phyloP scores from a whole-genome alignment of 2,888 invertebrate species.

The Scelioninae gen. 1 region DNA sequence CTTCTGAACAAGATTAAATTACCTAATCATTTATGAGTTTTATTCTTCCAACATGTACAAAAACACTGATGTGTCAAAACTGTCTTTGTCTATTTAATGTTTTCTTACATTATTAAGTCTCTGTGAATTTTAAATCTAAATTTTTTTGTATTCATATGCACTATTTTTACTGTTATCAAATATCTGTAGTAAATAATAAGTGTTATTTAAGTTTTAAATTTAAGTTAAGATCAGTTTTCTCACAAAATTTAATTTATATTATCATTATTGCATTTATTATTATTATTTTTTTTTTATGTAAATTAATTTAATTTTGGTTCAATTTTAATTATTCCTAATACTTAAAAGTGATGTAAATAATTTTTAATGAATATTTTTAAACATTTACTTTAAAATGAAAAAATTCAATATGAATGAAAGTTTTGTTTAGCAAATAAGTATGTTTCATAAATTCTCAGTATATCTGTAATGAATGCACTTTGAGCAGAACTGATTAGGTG shows the following conservation, averaged over 20 bases:
- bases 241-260: not conserved
- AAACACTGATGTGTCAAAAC: not conserved
- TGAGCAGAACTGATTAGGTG: conserved; percentile 37
- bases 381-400: no score
- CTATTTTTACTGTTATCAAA: not conserved
- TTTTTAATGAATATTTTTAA: no score
- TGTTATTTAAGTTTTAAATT: not conserved
- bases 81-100: not conserved
- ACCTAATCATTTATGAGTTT: no score
- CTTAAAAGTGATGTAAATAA: no score
- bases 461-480: conserved; percentile 18
- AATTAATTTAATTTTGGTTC: no score
- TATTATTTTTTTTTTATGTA: no score
- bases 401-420: no score
- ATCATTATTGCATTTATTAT: no score
- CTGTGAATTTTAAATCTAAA: conserved; percentile 49
- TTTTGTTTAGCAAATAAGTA: not conserved
- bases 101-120: conserved; percentile 4
- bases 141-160: conserved; percentile 23
- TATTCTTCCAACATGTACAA: not conserved
- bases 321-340: no score
- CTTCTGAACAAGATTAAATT: no score
- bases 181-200: no score
- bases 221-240: not conserved
- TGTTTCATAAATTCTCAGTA: conserved; percentile 20